Evolutionary conservation across 2,797 vertebrate genomes (phyloP), one percentile per base, ranked within the genome.

Genomic region (Octomys mimax): DNA sequence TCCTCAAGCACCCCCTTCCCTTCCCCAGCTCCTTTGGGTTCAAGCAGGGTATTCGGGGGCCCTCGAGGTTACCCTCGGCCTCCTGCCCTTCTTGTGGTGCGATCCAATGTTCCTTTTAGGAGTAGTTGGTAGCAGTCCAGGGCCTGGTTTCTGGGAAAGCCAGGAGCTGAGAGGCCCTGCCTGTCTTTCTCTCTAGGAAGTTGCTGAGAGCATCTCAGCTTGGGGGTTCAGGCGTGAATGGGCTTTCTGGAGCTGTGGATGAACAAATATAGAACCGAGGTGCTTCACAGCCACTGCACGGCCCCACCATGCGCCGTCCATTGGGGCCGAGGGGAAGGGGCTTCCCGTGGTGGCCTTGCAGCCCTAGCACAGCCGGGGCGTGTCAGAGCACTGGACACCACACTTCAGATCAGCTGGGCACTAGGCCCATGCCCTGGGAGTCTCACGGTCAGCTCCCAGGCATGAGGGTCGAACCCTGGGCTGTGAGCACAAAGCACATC

Each of bases 401-500:
- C 61, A 21, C n/a, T 89, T 49, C 46, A 54, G 64, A 62, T 57
- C 26, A 22, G 39, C 7, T 13, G 33, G 68, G 64, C 46, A 49
- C 78, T 49, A 52, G 64, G 64, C 62, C 66, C 49, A 39, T 61
- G 26, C 0, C 2, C 0, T 7, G 57, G 66, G 70, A 52, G 33
- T 21, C 52, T 64, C 2, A 28, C 68, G 46, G 18, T 64, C 64
- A 31, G 57, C 42, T 36, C 85, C 8, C 18, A 9, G 6, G 66
- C 42, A n/a, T 2, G 4, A 31, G 54, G 42, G 24, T 26, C 18
- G 42, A 36, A 31, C 31, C 80, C 28, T 4, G 59, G 49, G 82
- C 89, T 81, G 73, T 87, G 77, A 87, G 77, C 79, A 82, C 42
- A 71, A 84, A 95, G 92, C 86, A 94, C 93, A 85, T 64, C 70